These are phyloP conservation scores for Eristalis tenax DNA, from an alignment of 2,888 invertebrate genomes.

Conservation along the genomic window DNA sequence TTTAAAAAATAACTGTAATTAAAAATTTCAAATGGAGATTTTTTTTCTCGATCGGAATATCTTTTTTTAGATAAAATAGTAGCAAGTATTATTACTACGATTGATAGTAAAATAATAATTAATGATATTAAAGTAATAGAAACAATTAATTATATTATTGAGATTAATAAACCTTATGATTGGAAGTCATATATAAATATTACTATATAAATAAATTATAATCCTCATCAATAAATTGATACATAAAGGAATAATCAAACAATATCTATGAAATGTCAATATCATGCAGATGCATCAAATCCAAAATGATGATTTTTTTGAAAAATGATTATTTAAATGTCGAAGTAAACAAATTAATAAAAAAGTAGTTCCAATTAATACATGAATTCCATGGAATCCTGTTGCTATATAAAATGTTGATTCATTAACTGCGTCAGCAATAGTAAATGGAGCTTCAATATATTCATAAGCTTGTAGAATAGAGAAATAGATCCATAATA, in stretches of 20 bases:
- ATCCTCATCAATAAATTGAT: slow-evolving; percentile 87
- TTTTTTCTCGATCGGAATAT: too few relatives aligned
- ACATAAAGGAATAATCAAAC: slow-evolving; percentile 85
- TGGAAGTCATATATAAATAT: slow-evolving; percentile 88
- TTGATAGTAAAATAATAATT: slow-evolving; percentile 81
- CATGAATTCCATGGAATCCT: slow-evolving; percentile 89
- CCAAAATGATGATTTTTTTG: slow-evolving; percentile 84
- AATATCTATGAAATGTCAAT: slow-evolving; percentile 87
- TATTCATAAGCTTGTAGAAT: slow-evolving; percentile 87
- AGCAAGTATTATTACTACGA: slow-evolving; percentile 82
- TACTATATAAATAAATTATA: slow-evolving; percentile 85
- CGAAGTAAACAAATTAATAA: slow-evolving; percentile 83
- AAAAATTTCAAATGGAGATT: slow-evolving; percentile 86
- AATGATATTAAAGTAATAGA: slow-evolving; percentile 78
- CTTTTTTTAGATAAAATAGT: slow-evolving; percentile 84
- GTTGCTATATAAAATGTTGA: slow-evolving; percentile 88
- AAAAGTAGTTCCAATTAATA: slow-evolving; percentile 85
- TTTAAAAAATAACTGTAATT: slow-evolving; percentile 87
- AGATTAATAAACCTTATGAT: slow-evolving; percentile 84
- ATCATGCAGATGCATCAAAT: slow-evolving; percentile 86
- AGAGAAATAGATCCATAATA: slow-evolving; percentile 86
- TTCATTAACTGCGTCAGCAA: slow-evolving; percentile 85
- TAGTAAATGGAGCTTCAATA: slow-evolving; percentile 84
- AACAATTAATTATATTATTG: slow-evolving; percentile 85
- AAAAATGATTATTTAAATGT: slow-evolving; percentile 82